Evolutionary conservation across 2,113 vertebrate species (phyloP).

Genomic region (Onychorhynchus coronatus): DNA sequence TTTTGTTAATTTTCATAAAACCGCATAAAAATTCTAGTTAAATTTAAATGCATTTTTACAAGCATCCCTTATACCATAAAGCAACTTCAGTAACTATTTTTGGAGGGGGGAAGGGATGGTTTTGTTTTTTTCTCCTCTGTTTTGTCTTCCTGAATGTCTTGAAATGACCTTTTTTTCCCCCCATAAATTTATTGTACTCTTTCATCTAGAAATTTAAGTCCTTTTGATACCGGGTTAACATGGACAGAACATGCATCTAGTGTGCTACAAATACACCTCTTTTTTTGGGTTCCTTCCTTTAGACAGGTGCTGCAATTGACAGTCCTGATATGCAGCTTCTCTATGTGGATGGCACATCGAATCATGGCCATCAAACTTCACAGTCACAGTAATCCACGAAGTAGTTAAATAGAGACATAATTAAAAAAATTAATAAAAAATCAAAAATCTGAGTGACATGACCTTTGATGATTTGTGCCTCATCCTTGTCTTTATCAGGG

Average conservation of each 20-base stretch:
- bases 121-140: neutral
- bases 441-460: neutral
- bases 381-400: neutral
- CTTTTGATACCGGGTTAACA: neutral
- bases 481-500: neutral
- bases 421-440: neutral
- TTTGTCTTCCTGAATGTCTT: neutral
- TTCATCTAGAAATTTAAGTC: neutral
- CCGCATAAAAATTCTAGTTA: neutral
- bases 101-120: too few relatives aligned
- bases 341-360: neutral
- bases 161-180: neutral
- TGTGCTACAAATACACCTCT: neutral
- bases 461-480: neutral
- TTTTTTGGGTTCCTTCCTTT: neutral
- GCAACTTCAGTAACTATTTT: neutral
- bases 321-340: neutral
- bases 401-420: neutral
- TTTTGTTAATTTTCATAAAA: neutral
- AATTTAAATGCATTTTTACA: neutral
- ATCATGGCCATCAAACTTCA: neutral
- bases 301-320: neutral
- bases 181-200: neutral
- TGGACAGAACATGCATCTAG: neutral
- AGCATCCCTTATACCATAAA: neutral